phyloP scores from a whole-genome alignment of 2,888 invertebrate genomes.

The Clepsis dumicolana region DNA sequence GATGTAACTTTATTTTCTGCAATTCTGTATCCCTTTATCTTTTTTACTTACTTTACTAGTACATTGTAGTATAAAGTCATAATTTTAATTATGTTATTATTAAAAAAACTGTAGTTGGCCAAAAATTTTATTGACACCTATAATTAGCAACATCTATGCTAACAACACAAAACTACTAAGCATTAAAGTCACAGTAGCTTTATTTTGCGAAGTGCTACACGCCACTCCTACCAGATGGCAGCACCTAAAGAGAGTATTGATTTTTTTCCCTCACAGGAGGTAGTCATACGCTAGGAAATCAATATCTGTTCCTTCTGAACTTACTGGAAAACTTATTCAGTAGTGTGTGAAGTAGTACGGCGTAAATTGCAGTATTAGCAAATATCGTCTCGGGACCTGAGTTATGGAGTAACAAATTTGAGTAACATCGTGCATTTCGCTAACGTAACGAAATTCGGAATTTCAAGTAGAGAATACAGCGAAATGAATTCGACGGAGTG shows the following conservation, averaged over 20 bases:
- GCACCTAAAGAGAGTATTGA: conserved; percentile 71
- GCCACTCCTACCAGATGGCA: conserved; percentile 67
- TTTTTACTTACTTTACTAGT: too few species aligned
- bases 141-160: conserved; percentile 9
- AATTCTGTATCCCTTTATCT: too few species aligned
- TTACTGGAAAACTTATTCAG: conserved; percentile 65
- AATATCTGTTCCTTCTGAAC: conserved; percentile 67
- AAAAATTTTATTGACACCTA: not conserved
- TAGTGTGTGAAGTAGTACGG: conserved; percentile 9
- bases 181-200: not conserved
- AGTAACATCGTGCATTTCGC: conserved; percentile 11
- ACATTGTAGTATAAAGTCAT: too few species aligned
- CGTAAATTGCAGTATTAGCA: conserved; percentile 28
- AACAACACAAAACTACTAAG: conserved; percentile 5
- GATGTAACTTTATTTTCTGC: too few species aligned
- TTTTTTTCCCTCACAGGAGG: conserved; percentile 60
- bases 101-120: too few species aligned
- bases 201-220: conserved; percentile 27
- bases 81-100: too few species aligned
- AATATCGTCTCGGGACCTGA: conserved; percentile 26
- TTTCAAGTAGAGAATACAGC: conserved; percentile 54
- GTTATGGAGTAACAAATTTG: conserved; percentile 13
- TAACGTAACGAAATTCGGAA: conserved; percentile 45
- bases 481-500: conserved; percentile 69
- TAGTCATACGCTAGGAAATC: conserved; percentile 65